Percentiles rank a stretch among this genome's conserved stretches.
phyloP scores from a whole-genome alignment of 1,140 invertebrate species.

The Polypedilum vanderplanki region DNA sequence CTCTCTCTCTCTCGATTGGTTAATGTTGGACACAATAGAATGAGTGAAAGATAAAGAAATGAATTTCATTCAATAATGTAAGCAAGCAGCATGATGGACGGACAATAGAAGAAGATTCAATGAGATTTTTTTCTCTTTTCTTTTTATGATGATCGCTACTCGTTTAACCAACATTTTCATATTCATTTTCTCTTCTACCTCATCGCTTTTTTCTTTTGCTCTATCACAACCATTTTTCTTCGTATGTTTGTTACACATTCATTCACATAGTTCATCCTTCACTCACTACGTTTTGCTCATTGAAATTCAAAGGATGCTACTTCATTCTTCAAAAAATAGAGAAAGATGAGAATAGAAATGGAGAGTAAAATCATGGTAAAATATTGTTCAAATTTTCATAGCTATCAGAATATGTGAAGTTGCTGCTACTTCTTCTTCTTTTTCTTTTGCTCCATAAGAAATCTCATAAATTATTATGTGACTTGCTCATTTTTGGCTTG shows the following conservation, averaged over 20 bases:
- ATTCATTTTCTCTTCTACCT: not conserved
- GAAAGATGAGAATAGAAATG: not conserved
- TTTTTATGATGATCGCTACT: not conserved
- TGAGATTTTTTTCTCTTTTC: not conserved
- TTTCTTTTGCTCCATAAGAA: not conserved
- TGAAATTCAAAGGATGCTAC: constrained; percentile 6
- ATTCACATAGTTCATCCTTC: constrained; percentile 1
- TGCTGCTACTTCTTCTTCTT: not conserved
- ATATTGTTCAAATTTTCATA: constrained; percentile 16
- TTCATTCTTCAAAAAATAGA: not conserved
- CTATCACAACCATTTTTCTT: constrained; percentile 5
- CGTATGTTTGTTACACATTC: constrained; percentile 4
- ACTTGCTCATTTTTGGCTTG: not conserved
- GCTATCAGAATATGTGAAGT: not conserved
- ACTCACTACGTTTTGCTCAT: constrained; percentile 1
- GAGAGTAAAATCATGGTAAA: not conserved
- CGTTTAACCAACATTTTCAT: constrained; percentile 1
- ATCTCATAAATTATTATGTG: not conserved
- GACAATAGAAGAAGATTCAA: not conserved
- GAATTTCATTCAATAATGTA: constrained; percentile 5
- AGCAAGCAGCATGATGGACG: not conserved
- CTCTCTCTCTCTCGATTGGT: not conserved
- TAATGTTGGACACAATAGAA: not conserved
- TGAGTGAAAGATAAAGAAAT: not conserved
- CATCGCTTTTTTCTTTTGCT: not conserved